phyloP scores from a whole-genome alignment of 2,797 vertebrate genomes.

The Lagodon rhomboides region DNA sequence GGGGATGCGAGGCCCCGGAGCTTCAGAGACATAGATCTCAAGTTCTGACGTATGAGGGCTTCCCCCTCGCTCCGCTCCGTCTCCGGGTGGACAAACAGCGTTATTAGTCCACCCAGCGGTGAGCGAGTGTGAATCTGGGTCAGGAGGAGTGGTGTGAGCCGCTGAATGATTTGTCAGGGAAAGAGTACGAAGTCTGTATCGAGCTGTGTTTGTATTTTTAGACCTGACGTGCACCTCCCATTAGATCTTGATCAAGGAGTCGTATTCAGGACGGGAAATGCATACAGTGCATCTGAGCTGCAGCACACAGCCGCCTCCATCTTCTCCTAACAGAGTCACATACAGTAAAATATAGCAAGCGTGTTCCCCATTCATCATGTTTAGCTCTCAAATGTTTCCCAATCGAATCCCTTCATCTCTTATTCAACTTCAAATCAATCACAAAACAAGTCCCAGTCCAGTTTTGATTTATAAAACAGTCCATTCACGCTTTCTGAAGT shows the following conservation, averaged over 20 bases:
- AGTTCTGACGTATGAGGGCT: constrained; percentile 5
- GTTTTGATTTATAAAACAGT: too few relatives aligned
- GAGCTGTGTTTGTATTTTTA: constrained; percentile 11
- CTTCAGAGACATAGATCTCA: constrained; percentile 30
- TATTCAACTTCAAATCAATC: background rate
- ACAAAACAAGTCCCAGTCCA: background rate
- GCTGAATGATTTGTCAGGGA: constrained; percentile 22
- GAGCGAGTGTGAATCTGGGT: constrained; percentile 49
- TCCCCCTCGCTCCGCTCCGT: background rate
- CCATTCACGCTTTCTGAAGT: background rate
- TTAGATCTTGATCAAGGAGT: constrained; percentile 13
- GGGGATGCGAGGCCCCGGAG: constrained; percentile 10
- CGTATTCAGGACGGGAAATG: background rate
- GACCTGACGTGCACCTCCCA: background rate
- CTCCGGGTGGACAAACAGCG: constrained; percentile 35
- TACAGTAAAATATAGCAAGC: background rate
- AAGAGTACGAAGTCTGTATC: constrained; percentile 6
- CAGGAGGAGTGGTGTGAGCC: constrained; percentile 14
- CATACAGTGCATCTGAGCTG: background rate
- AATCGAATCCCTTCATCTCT: background rate
- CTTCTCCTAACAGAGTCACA: background rate
- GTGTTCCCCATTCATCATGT: background rate
- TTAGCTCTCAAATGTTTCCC: background rate
- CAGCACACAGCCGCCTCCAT: background rate
- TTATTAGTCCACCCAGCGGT: constrained; percentile 33